Conservation (phyloP, 2,888 invertebrate species). For the Polydrusus pterygomalis region DNA sequence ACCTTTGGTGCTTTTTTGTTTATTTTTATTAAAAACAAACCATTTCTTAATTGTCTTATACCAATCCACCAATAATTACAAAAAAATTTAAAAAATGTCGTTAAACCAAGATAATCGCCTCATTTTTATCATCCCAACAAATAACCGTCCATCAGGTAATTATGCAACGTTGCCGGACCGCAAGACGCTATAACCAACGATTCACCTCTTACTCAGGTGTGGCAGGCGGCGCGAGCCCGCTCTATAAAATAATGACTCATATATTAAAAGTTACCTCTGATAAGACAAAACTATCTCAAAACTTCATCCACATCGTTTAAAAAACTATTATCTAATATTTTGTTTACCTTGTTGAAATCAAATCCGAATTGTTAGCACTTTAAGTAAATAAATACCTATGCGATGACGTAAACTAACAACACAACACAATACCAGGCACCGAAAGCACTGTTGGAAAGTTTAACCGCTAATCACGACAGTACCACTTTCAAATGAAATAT, state of each 20-base stretch:
- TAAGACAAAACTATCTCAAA: conserved; percentile 21
- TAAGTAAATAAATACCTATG: conserved; percentile 6
- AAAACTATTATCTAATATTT: neutral
- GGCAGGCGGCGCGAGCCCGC: conserved; percentile 52
- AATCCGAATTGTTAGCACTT: conserved; percentile 14
- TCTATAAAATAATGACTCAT: conserved; percentile 45
- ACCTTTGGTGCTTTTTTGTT: too few relatives aligned
- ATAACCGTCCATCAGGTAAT: conserved; percentile 22
- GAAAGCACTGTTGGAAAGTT: conserved; percentile 30
- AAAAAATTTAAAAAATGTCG: conserved; percentile 5
- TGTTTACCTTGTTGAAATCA: conserved; percentile 29
- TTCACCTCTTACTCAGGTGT: conserved; percentile 62
- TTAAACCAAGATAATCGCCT: neutral
- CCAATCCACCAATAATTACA: neutral
- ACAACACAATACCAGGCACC: conserved; percentile 12
- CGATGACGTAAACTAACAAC: conserved; percentile 33
- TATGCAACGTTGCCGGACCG: conserved; percentile 60
- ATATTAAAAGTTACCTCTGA: neutral
- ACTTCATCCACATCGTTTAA: neutral
- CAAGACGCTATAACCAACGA: conserved; percentile 51
- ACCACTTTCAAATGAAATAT: neutral
- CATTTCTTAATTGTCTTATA: too few relatives aligned
- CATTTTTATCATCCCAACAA: conserved; percentile 7
- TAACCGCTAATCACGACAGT: conserved; percentile 3
- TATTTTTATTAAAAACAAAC: too few relatives aligned